Conservation (phyloP, 2,888 invertebrate genomes). For the Acleris sparsana region DNA sequence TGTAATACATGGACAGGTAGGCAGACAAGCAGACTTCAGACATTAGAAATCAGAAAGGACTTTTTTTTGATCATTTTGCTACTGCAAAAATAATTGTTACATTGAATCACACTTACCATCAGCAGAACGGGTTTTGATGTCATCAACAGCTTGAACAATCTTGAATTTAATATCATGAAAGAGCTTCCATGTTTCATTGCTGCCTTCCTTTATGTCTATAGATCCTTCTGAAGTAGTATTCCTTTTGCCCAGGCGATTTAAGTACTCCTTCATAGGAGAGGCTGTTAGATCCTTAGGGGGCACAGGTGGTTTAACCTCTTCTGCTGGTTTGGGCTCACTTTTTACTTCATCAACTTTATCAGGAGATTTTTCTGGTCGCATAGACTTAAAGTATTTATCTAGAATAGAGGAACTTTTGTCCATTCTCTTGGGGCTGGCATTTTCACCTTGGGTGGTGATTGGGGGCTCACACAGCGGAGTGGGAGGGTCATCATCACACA, state of each 20-base stretch:
- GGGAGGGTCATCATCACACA: constrained; percentile 84
- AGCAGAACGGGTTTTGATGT: constrained; percentile 87
- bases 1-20: no score
- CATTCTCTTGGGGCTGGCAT: constrained; percentile 71
- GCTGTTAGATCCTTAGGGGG: constrained; percentile 67
- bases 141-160: constrained; percentile 90
- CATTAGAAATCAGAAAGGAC: no score
- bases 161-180: constrained; percentile 89
- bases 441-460: constrained; percentile 61
- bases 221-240: constrained; percentile 84
- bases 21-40: no score
- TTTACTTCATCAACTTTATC: constrained; percentile 68
- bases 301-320: constrained; percentile 52
- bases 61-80: no score
- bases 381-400: constrained; percentile 80
- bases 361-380: constrained; percentile 51
- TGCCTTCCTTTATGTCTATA: constrained; percentile 66
- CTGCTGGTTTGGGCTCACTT: constrained; percentile 54
- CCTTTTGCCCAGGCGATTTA: constrained; percentile 84
- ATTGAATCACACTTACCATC: constrained; percentile 68
- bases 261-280: constrained; percentile 83
- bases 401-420: constrained; percentile 75
- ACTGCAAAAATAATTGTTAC: no score
- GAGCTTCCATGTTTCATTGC: constrained; percentile 88
- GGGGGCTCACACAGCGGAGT: constrained; percentile 76